These are phyloP conservation scores for Hafferia zeledoni DNA, from an alignment of 2,797 vertebrate genomes.

Conservation along the genomic window DNA sequence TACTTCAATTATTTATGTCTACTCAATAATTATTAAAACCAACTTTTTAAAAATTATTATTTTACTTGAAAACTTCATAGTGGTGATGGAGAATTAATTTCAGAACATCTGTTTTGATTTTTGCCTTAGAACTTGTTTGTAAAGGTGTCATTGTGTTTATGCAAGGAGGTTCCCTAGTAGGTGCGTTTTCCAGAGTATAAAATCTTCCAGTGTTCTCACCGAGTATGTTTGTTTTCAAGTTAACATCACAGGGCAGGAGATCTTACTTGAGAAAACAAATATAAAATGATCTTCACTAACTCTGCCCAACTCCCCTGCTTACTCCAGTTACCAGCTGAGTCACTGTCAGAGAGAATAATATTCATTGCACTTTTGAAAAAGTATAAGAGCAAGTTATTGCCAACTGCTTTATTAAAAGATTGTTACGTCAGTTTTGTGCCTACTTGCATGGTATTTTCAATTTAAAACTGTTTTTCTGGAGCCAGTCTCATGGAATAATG, in stretches of 20 bases:
- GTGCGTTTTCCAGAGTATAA: neutral
- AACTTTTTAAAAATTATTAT: neutral
- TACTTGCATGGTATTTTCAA: neutral
- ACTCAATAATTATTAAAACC: neutral
- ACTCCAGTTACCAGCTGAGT: conserved; percentile 22
- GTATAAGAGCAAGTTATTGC: neutral
- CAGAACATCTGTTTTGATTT: neutral
- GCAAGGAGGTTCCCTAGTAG: neutral
- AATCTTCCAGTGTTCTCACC: neutral
- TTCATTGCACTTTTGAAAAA: neutral
- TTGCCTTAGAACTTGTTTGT: neutral
- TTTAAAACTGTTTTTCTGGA: neutral
- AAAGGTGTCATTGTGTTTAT: neutral
- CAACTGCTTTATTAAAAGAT: neutral
- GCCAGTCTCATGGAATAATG: neutral
- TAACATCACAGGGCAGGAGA: neutral
- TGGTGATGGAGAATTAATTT: neutral
- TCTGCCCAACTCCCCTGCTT: neutral
- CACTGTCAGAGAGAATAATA: neutral
- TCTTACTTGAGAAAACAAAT: conserved; percentile 35
- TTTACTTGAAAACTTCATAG: neutral
- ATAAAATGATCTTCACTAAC: neutral
- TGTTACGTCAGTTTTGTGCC: neutral
- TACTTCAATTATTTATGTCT: neutral
- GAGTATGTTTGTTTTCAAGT: conserved; percentile 22